Evolutionary conservation across 2,797 vertebrate genomes (phyloP), one percentile per base, ranked within the genome.

Genomic region (Neosilurus hyrtlii): DNA sequence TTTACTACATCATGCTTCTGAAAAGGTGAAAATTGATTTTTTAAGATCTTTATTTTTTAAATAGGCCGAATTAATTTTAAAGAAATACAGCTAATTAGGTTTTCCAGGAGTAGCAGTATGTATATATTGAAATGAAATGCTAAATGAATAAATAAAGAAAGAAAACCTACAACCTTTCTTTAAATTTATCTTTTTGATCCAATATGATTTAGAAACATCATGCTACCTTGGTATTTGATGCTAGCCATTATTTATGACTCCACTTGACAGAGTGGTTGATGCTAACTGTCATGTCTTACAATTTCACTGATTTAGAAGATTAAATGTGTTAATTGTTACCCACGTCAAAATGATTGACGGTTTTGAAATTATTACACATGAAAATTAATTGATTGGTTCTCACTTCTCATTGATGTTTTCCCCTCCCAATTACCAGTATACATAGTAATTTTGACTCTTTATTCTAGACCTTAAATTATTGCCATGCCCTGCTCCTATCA

Each of bases 311-410:
- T 71, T 78, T 49, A 51, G 59, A 14, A 37, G 12, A 35, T 71
- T 61, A 2, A 12, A 3, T 70, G 35, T 35, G 56, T 49, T 37
- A 77, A 22, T 51, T 63, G 7, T 62, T 43, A 63, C 37, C 12
- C 0, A 61, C 59, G 37, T 62, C 75, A 82, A 11, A 22, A 52
- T 73, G 80, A 85, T 30, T 26, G 59, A 85, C 57, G 16, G 20
- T 14, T 65, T 67, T n/a, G 54, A 70, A 61, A 77, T 54, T 11
- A 70, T 15, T 22, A 14, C 66, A 68, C 5, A 16, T 52, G 43
- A 6, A 52, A 24, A 10, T 72, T 72, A 52, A 72, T 9, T 26
- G 9, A 81, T 65, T 15, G 22, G 9, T 35, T 63, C 20, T 52
- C n/a, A 66, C 16, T 49, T 24, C n/a, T 59, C 26, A 66, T 37